Percentiles rank a stretch among this genome's conserved stretches.
Evolutionary conservation across 2,888 invertebrate species (phyloP).

Genomic region (Caenorhabditis sp.): DNA sequence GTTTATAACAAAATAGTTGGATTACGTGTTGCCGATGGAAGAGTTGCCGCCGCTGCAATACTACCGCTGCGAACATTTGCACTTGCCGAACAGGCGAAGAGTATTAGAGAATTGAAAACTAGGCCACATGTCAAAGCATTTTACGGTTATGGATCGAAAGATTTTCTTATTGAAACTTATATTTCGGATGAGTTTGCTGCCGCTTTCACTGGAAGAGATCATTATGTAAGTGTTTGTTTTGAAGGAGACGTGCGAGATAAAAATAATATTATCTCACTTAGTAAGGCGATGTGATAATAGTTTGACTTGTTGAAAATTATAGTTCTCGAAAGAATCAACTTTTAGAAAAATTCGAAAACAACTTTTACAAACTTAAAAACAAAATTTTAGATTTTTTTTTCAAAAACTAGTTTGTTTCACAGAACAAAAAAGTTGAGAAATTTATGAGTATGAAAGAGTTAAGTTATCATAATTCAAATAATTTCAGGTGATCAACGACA

Average conservation of each 20-base stretch:
- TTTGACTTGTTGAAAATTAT: too few species aligned
- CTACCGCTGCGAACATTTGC: conserved; percentile 36
- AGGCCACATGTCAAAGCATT: conserved; percentile 27
- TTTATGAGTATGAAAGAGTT: too few species aligned
- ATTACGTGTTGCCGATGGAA: conserved; percentile 28
- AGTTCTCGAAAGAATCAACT: too few species aligned
- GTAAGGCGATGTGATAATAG: too few species aligned
- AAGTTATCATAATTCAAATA: background rate
- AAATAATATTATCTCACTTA: too few species aligned
- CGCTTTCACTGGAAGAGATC: conserved; percentile 16
- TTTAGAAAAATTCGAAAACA: background rate
- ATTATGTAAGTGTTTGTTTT: conserved; percentile 23
- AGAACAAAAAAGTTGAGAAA: too few species aligned
- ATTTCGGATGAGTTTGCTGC: conserved; percentile 30
- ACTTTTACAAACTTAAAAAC: background rate
- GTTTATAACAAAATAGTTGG: conserved; percentile 36
- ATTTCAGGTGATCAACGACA: conserved; percentile 23
- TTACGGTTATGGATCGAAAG: conserved; percentile 28
- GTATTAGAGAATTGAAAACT: conserved; percentile 22
- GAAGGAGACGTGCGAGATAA: too few species aligned
- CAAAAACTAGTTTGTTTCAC: too few species aligned
- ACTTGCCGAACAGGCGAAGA: conserved; percentile 28
- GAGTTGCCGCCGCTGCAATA: conserved; percentile 30
- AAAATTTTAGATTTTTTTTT: background rate
- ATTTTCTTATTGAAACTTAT: conserved; percentile 24